Percentiles rank a stretch among this genome's conserved stretches.
Conservation (phyloP, 2,113 vertebrate species). For the Myotis yumanensis region DNA sequence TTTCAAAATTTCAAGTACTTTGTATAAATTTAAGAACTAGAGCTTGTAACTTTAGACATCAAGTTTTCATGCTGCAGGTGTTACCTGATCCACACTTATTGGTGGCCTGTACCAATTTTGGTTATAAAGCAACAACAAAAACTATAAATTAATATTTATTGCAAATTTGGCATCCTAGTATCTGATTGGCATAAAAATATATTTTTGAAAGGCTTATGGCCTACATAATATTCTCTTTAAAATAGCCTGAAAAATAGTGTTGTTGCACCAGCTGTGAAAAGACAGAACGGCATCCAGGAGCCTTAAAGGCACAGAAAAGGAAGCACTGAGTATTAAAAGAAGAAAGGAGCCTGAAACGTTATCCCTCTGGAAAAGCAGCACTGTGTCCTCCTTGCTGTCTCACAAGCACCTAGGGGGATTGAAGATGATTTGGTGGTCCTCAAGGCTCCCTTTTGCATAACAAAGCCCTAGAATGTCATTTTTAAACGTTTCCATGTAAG, state of each 20-base stretch:
- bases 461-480: not conserved
- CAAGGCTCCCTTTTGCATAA: not conserved
- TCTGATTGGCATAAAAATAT: conserved; percentile 69
- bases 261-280: conserved; percentile 34
- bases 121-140: conserved; percentile 21
- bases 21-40: not conserved
- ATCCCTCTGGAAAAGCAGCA: not conserved
- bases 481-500: not conserved
- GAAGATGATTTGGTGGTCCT: not conserved
- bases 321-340: not conserved
- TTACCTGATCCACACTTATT: not conserved
- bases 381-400: not conserved
- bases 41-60: not conserved
- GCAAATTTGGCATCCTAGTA: conserved; percentile 48
- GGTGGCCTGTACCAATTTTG: not conserved
- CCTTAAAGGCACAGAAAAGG: conserved; percentile 54
- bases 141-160: conserved; percentile 22
- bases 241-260: conserved; percentile 65
- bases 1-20: conserved; percentile 11
- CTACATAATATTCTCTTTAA: conserved; percentile 68
- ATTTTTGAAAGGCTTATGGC: conserved; percentile 68
- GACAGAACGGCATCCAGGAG: conserved; percentile 26
- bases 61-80: not conserved
- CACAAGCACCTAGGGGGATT: not conserved
- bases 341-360: not conserved